Evolutionary conservation across 2,113 vertebrate genomes (phyloP), one percentile per base, ranked within the genome.

Genomic region (Phyllopteryx taeniolatus): DNA sequence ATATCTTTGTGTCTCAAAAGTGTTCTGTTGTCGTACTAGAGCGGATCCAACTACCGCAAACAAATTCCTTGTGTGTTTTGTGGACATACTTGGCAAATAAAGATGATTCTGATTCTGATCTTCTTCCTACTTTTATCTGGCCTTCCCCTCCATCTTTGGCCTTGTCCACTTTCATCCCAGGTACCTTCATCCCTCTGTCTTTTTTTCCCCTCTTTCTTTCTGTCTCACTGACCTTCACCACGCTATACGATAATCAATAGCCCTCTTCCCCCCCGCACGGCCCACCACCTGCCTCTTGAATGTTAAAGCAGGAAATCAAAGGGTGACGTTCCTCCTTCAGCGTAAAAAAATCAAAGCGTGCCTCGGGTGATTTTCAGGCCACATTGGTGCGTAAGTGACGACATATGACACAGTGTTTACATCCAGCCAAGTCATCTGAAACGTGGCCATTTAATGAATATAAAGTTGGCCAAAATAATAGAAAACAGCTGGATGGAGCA

Each of bases 261-360:
- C 90, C 94, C 91, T 94, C 95, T 96, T 93, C 27, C 57, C n/a
- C 5, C 27, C 57, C 13, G n/a, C 12, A 35, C 31, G 27, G 27
- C 59, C 31, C 31, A 17, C 89, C 86, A 86, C 88, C 85, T 80
- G 87, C 89, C 92, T 91, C 92, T 93, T 91, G 91, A 92, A 93
- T 93, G 90, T 92, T 92, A 89, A 93, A 96, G 90, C 91, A 92
- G 91, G 87, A 96, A 98, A 96, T 98, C 95, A 98, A 97, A 98
- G 94, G 89, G 93, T 93, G 94, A 93, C 92, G 93, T 93, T 96
- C 93, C 53, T 95, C 95, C 93, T 95, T 94, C 93, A 97, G 94
- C 95, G 93, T 91, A 96, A 98, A 98, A 39, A 39, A 98, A 98
- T 98, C 95, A 98, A 96, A 97, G 93, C 19, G 93, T 93, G 94